Percentiles rank a stretch among this genome's conserved stretches.
Evolutionary conservation across 2,888 invertebrate genomes (phyloP).

Genomic region (Steinernema carpocapsae): DNA sequence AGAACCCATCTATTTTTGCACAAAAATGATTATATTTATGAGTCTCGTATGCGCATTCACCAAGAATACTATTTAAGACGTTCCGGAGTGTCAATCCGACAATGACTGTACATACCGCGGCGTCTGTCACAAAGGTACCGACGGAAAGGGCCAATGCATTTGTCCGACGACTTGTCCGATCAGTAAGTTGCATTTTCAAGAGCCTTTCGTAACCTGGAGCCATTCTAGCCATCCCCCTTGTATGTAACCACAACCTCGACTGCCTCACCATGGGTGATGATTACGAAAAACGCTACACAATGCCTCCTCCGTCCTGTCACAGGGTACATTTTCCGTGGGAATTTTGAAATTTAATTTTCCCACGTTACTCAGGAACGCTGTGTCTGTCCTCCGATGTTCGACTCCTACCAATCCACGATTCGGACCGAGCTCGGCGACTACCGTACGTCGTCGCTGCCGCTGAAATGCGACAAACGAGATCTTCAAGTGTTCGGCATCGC

Average conservation of each 20-base stretch:
- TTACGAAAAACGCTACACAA: slow-evolving; percentile 54
- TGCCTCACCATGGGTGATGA: slow-evolving; percentile 58
- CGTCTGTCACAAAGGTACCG: slow-evolving; percentile 56
- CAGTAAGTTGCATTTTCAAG: slow-evolving; percentile 52
- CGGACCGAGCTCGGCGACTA: slow-evolving; percentile 47
- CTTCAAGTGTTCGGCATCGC: slow-evolving; percentile 55
- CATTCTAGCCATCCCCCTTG: slow-evolving; percentile 25
- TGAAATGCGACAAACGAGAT: slow-evolving; percentile 66
- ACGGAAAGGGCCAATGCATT: slow-evolving; percentile 59
- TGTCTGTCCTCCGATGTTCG: slow-evolving; percentile 66
- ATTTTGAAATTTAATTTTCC: slow-evolving; percentile 28
- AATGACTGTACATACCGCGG: slow-evolving; percentile 64
- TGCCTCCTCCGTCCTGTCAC: slow-evolving; percentile 55
- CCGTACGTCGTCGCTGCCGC: slow-evolving; percentile 57
- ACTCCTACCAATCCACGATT: slow-evolving; percentile 38
- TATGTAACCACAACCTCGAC: slow-evolving; percentile 36
- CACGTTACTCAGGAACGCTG: slow-evolving; percentile 57
- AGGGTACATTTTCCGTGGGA: slow-evolving; percentile 39
- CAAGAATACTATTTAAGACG: neutral
- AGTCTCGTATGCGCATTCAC: neutral
- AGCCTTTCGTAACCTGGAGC: slow-evolving; percentile 39
- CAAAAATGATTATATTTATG: neutral
- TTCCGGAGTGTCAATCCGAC: slow-evolving; percentile 57
- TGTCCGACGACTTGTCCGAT: slow-evolving; percentile 63
- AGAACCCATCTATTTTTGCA: neutral